Conservation (phyloP, 2,797 vertebrate species). For the Trachops cirrhosus region DNA sequence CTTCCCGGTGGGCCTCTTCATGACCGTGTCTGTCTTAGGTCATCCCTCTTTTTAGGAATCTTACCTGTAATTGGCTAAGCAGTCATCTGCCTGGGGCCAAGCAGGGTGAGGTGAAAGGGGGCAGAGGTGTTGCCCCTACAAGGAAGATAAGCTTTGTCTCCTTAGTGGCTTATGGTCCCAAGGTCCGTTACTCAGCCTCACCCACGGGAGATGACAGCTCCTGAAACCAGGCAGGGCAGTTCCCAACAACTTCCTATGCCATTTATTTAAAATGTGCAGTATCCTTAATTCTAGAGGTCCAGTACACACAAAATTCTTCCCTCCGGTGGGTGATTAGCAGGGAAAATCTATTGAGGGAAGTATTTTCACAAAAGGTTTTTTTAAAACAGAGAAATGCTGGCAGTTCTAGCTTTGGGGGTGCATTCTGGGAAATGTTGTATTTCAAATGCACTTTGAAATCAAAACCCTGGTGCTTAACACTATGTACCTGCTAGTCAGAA, state of each 20-base stretch:
- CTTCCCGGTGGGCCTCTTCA: too few species aligned
- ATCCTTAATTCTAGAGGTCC: not conserved
- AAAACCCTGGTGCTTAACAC: not conserved
- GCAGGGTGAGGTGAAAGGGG: too few species aligned
- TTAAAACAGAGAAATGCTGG: not conserved
- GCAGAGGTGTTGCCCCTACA: too few species aligned
- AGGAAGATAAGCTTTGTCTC: too few species aligned
- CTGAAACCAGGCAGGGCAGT: too few species aligned
- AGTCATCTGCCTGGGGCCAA: too few species aligned
- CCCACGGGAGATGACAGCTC: too few species aligned
- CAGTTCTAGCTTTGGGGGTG: not conserved
- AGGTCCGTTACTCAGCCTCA: too few species aligned
- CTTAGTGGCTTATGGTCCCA: too few species aligned
- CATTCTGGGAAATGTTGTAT: not conserved
- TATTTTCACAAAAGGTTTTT: not conserved
- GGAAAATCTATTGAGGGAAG: not conserved
- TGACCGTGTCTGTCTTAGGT: too few species aligned
- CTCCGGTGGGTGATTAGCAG: not conserved
- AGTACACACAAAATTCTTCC: not conserved
- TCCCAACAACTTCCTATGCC: not conserved
- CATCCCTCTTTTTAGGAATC: too few species aligned
- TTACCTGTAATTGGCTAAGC: too few species aligned
- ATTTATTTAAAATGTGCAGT: not conserved
- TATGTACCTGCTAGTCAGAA: not conserved
- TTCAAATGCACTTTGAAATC: constrained; percentile 7